A percentile compares a stretch with the other conserved stretches of the same genome.
phyloP scores from a whole-genome alignment of 2,797 vertebrate genomes.

The Anguilla anguilla region DNA sequence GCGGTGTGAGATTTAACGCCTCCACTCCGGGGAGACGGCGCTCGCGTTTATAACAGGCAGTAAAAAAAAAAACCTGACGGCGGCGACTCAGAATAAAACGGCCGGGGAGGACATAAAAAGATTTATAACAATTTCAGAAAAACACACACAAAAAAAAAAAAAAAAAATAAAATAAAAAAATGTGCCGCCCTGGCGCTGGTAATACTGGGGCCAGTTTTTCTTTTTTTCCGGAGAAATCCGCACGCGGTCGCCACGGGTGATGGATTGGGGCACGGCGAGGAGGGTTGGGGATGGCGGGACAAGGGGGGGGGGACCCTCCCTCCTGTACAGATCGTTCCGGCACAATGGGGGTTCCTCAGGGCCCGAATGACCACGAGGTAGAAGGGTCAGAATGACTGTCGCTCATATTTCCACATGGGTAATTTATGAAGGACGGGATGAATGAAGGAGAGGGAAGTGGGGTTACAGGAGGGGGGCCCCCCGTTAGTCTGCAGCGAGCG shows the following conservation, averaged over 20 bases:
- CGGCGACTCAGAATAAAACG: slow-evolving; percentile 61
- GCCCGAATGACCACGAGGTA: slow-evolving; percentile 26
- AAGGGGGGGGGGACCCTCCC: no score
- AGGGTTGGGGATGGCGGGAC: neutral
- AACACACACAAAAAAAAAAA: neutral
- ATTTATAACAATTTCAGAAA: slow-evolving; percentile 55
- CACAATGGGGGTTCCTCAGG: slow-evolving; percentile 1
- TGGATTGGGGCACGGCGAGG: slow-evolving; percentile 35
- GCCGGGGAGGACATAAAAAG: slow-evolving; percentile 52
- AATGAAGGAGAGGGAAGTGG: slow-evolving; percentile 22
- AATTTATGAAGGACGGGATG: slow-evolving; percentile 28
- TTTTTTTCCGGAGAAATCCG: slow-evolving; percentile 30
- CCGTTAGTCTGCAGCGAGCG: neutral
- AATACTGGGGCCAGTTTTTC: slow-evolving; percentile 34
- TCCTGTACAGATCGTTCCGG: neutral
- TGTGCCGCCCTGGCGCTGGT: slow-evolving; percentile 42
- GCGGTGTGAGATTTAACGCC: slow-evolving; percentile 58
- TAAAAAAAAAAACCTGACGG: slow-evolving; percentile 55
- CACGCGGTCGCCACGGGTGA: slow-evolving; percentile 20
- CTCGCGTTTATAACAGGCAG: slow-evolving; percentile 58
- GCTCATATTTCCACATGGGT: slow-evolving; percentile 33
- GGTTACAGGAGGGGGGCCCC: slow-evolving; percentile 7
- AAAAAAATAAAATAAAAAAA: slow-evolving; percentile 37
- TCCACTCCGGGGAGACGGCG: slow-evolving; percentile 51
- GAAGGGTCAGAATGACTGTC: slow-evolving; percentile 31